phyloP scores from a whole-genome alignment of 2,113 vertebrate genomes.

The Orycteropus afer region DNA sequence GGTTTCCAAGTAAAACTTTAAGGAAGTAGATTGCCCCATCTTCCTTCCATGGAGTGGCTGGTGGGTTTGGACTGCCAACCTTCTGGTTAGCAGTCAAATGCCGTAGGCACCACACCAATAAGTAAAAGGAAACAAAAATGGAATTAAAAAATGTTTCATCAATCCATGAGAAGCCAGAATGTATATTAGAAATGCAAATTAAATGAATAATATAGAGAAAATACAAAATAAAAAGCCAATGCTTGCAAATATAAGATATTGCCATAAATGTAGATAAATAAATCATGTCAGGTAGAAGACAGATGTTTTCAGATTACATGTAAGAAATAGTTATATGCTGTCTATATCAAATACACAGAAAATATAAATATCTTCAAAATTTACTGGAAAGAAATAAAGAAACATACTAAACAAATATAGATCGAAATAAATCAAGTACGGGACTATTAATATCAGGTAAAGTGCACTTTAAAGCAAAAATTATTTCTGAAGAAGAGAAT shows the following conservation, averaged over 20 bases:
- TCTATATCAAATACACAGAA: not conserved
- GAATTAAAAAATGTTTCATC: not conserved
- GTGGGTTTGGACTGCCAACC: no score
- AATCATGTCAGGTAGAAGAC: not conserved
- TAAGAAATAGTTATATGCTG: not conserved
- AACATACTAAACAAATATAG: not conserved
- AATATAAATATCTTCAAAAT: not conserved
- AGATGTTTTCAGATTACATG: not conserved
- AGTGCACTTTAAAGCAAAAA: no score
- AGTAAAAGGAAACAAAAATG: not conserved
- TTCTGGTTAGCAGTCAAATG: no score
- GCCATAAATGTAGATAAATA: not conserved
- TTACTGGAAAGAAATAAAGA: constrained; percentile 7
- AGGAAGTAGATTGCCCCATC: no score
- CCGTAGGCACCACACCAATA: no score
- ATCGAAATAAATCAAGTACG: not conserved
- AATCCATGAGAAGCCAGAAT: not conserved
- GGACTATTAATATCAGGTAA: not conserved
- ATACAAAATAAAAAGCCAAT: not conserved
- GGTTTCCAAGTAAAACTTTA: no score
- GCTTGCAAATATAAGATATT: not conserved
- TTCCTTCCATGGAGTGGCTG: no score
- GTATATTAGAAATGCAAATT: not conserved
- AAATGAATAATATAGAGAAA: not conserved
- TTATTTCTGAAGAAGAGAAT: not conserved